Base-by-base conservation (phyloP, 2,888 invertebrate species). In the Nezara viridula region DNA sequence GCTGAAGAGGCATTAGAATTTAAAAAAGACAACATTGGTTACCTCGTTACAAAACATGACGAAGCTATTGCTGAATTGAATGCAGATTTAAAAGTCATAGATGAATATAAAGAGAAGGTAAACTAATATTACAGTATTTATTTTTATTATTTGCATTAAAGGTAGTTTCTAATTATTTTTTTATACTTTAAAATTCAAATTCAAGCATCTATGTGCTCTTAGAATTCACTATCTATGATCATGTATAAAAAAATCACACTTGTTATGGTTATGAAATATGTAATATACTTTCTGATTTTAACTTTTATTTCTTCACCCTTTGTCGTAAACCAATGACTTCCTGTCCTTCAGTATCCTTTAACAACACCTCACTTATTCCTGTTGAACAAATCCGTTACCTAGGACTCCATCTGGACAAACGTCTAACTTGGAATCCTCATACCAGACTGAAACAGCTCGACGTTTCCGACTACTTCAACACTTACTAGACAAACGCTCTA, bases 11-110 rank as follows among this genome's bases (percentile, higher is more conserved):
- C 98, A 14, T 94, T 94, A 0, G 93, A 93, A 0, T 92, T 94
- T 0, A 93, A 94, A 1, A 92, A 95, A 0, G 94, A 95, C 12
- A 94, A 94, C 49, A 92, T 96, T 47, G 94, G 95, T 91, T 94
- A 94, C 90, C 94, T 95, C 91, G 92, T 95, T 52, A 93, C 94
- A 0, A 93, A 94, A 0, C 94, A 95, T 88, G 95, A 95, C 91
- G 94, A 95, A 52, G 93, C 95, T 90, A 92, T 96, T 0, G 94
- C 95, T 24, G 94, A 94, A 3, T 94, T 94, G 66, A 96, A 96
- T 91, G 96, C 97, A 0, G 96, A 97, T 91, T 92, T 97, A 55
- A 95, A 95, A 85, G 95, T 96, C 91, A 96, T 97, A 92, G 94
- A 95, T 92, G 96, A 96, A 92, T 94, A 94, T 92, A 92, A 94